These are phyloP conservation scores for Lithobates sylvaticus DNA, from an alignment of 2,797 vertebrate genomes.

Conservation along the genomic window DNA sequence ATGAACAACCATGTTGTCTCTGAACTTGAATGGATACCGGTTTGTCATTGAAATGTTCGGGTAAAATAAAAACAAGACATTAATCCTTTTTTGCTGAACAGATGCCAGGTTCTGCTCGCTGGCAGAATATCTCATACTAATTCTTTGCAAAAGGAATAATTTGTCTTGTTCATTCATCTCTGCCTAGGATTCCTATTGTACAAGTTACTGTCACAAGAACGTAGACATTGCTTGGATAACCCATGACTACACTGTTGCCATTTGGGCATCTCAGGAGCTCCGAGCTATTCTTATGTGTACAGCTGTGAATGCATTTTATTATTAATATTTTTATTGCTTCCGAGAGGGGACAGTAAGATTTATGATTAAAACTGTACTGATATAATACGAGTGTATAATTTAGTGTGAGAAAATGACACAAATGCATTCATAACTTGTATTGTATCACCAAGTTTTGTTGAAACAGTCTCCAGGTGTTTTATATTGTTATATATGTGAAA, in stretches of 20 bases:
- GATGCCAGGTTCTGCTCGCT: constrained; percentile 10
- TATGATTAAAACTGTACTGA: too few species aligned
- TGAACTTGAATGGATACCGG: constrained; percentile 56
- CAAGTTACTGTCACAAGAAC: neutral
- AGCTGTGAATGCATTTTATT: too few species aligned
- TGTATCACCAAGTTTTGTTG: too few species aligned
- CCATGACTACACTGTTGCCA: neutral
- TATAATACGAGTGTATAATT: too few species aligned
- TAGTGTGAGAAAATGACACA: too few species aligned
- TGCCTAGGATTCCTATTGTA: neutral
- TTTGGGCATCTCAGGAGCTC: neutral
- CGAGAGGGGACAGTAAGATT: too few species aligned
- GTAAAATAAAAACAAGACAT: constrained; percentile 32
- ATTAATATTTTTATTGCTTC: too few species aligned
- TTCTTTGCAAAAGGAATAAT: neutral
- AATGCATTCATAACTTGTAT: too few species aligned
- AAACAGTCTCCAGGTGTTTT: too few species aligned
- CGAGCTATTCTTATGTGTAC: too few species aligned
- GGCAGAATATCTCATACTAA: constrained; percentile 8
- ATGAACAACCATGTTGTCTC: constrained; percentile 58
- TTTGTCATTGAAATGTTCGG: constrained; percentile 59
- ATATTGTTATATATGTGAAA: too few species aligned
- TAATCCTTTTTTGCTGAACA: constrained; percentile 60
- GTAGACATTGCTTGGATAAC: neutral
- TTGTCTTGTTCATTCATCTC: neutral